Evolutionary conservation across 1,140 invertebrate genomes (phyloP).

Genomic region (Sinonovacula constricta): DNA sequence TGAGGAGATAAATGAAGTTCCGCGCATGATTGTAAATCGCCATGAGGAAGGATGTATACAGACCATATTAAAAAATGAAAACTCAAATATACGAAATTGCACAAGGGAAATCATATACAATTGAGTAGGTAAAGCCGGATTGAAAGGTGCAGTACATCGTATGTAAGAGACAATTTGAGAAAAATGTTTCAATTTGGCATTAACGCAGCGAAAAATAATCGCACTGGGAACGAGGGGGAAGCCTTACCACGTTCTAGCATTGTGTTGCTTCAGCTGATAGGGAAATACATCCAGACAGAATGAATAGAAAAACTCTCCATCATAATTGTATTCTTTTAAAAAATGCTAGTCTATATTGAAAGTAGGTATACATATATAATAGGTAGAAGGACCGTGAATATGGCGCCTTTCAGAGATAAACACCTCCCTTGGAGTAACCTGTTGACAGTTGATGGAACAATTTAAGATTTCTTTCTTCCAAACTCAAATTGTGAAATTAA

Average conservation of each 20-base stretch:
- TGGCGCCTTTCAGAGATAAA: too few species aligned
- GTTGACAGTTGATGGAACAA: too few species aligned
- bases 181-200: not conserved
- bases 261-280: too few species aligned
- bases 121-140: too few species aligned
- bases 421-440: too few species aligned
- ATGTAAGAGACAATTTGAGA: not conserved
- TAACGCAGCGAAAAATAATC: not conserved
- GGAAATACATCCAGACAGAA: not conserved
- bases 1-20: not conserved
- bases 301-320: not conserved
- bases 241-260: too few species aligned
- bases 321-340: not conserved
- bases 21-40: not conserved
- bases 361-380: too few species aligned
- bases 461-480: too few species aligned
- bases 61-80: not conserved
- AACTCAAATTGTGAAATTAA: too few species aligned
- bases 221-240: too few species aligned
- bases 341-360: too few species aligned
- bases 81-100: not conserved
- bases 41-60: not conserved
- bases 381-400: too few species aligned
- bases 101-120: not conserved
- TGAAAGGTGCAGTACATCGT: not conserved